A percentile compares a stretch with the other conserved stretches of the same genome.
These are phyloP conservation scores for Reinhardtius hippoglossoides DNA, from an alignment of 2,113 vertebrate species.

Conservation along the genomic window DNA sequence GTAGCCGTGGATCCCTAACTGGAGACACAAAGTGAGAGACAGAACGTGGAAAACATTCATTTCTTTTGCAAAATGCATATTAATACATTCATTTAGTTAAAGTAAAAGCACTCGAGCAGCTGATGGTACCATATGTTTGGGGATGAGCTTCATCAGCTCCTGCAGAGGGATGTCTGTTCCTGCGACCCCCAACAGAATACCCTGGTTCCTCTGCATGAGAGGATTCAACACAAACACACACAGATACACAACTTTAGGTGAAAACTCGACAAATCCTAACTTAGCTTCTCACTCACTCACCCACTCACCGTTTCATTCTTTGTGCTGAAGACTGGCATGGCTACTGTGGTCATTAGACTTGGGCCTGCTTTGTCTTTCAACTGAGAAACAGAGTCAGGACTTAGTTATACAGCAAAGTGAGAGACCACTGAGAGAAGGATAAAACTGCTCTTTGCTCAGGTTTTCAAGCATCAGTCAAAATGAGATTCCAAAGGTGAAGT, in stretches of 20 bases:
- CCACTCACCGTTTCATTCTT: conserved; percentile 94
- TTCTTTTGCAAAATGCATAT: neutral
- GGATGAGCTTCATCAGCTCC: conserved; percentile 96
- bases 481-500: too few species aligned
- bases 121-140: conserved; percentile 95
- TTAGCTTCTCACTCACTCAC: neutral
- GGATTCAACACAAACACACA: conserved; percentile 43
- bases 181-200: conserved; percentile 97
- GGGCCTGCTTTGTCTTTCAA: conserved; percentile 88
- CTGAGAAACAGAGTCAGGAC: conserved; percentile 72
- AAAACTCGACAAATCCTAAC: conserved; percentile 7
- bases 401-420: neutral
- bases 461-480: too few species aligned
- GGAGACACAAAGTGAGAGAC: conserved; percentile 56
- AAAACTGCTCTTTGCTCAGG: too few species aligned
- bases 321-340: conserved; percentile 99
- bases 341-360: conserved; percentile 95
- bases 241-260: conserved; percentile 30
- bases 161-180: conserved; percentile 98
- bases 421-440: neutral
- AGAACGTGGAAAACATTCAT: neutral
- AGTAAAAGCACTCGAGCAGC: conserved; percentile 35
- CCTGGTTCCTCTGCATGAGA: conserved; percentile 90
- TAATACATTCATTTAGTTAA: conserved; percentile 34
- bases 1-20: conserved; percentile 98